Base-by-base conservation (phyloP, 1,140 invertebrate species). In the Centruroides sculpturatus region DNA sequence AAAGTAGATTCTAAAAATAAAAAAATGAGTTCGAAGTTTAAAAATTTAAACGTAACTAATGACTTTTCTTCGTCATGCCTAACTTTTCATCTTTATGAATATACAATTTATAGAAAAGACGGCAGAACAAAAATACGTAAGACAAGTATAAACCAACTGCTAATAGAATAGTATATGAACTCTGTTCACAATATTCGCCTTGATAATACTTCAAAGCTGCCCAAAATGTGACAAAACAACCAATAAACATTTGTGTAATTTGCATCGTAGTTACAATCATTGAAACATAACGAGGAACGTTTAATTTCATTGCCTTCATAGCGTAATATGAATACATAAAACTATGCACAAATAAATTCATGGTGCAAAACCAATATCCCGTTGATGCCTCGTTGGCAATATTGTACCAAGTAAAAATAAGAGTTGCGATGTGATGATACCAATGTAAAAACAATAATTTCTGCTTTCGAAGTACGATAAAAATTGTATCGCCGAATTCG, bases 321-420 rank as follows among this genome's bases (percentile, higher is more conserved):
- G 90, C 89, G 75, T 96, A 98, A 75, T 99, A 99, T 4, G 87
- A 83, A 76, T 98, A 98, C 96, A 99, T 99, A 65, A 96, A 79
- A 63, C 91, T 89, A 77, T 99, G 96, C 34, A 99, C 93, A 67
- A 85, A 87, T 75, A 93, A 99, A 76, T 99, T 99, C 88, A 99
- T 96, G 13, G 92, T 88, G 70, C 98, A 89, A 75, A 95, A 98
- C 94, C 95, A 99, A 54, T 92, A 80, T 52, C 91, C 95, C 6
- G 91, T 89, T 12, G 92, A 86, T 10, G 92, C 95, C 77, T 94
- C 93, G 72, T 98, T 91, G 11, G 88, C 87, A 76, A 96, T 98
- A 5, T 89, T 92, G 77, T 94, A 98, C 94, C 94, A 98, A 4
- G 89, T 87, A 76, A 98, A 98, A 35, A 98, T 80, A 35, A 98